phyloP scores from a whole-genome alignment of 2,888 invertebrate genomes.

The Apamea monoglypha region DNA sequence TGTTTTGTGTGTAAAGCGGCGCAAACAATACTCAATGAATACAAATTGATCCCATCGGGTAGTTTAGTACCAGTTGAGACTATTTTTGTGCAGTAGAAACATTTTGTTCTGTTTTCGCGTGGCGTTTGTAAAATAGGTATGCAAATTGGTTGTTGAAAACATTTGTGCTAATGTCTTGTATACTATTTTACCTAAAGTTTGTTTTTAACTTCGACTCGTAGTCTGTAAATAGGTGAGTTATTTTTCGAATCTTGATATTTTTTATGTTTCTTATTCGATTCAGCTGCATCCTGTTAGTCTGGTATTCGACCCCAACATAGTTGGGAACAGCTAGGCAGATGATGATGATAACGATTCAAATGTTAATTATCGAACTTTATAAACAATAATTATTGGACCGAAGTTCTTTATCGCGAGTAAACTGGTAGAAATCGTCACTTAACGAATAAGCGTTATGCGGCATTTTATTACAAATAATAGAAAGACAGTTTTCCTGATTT shows the following conservation, averaged over 20 bases:
- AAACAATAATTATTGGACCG: too few species aligned
- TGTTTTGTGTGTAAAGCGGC: conserved; percentile 67
- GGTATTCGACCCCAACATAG: background rate
- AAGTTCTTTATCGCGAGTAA: too few species aligned
- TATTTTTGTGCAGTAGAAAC: conserved; percentile 47
- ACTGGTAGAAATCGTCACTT: too few species aligned
- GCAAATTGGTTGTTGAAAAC: conserved; percentile 22
- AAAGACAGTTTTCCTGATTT: too few species aligned
- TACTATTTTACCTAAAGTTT: background rate
- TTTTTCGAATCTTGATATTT: too few species aligned
- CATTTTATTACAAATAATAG: too few species aligned
- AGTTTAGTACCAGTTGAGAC: conserved; percentile 38
- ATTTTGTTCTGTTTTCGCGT: conserved; percentile 13
- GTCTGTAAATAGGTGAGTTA: background rate
- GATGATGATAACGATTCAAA: background rate
- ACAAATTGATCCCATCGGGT: conserved; percentile 61
- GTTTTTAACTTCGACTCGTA: background rate
- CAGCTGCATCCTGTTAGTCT: background rate
- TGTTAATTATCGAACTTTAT: too few species aligned
- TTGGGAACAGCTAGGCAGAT: background rate
- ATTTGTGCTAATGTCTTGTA: conserved; percentile 20
- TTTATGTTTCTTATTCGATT: background rate
- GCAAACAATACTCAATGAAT: conserved; percentile 70
- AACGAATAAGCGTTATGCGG: too few species aligned
- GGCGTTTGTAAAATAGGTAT: conserved; percentile 15